Evolutionary conservation across 2,888 invertebrate species (phyloP), one percentile per base, ranked within the genome.

Genomic region (Tribolium freemani): DNA sequence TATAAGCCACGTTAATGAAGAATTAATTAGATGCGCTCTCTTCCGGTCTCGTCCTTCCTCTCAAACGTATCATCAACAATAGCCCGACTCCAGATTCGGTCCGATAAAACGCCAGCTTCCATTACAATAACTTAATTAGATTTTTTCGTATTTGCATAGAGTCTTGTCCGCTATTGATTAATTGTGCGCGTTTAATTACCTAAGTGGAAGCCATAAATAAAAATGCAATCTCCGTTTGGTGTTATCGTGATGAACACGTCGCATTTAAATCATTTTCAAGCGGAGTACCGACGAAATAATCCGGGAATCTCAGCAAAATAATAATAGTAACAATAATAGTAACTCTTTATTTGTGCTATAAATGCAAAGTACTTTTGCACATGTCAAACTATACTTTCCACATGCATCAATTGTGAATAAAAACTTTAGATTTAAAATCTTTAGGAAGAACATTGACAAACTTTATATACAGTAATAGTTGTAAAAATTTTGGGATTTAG

Each of bases 161-260:
- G 46, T 64, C 48, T 57, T 44, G 64, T 68, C 70, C 69, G 74
- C 71, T 78, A 78, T 76, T 78, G 77, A 76, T 76, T 75, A 78
- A 78, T 76, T 75, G 77, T 75, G 73, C 61, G 73, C 76, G 75
- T 78, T 78, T 78, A 78, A 78, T 78, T 78, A 78, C 73, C 77
- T 76, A 76, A 78, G 76, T 78, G 77, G 77, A 78, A 78, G 73
- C 75, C 66, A 75, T 78, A 78, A 78, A 78, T 78, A 76, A 77
- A 73, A 74, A 73, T 75, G 72, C 72, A 76, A 76, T 76, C 76
- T 76, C 74, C 69, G 72, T 73, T 73, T 44, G 44, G 64, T 10
- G 64, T 76, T 77, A 77, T 77, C 77, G 76, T 26, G 76, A 77
- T 77, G 74, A 68, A 71, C 51, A 72, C 66, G 70, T 63, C 69